Evolutionary conservation across 2,797 vertebrate species (phyloP), one percentile per base, ranked within the genome.

Genomic region (Thunnus albacares): DNA sequence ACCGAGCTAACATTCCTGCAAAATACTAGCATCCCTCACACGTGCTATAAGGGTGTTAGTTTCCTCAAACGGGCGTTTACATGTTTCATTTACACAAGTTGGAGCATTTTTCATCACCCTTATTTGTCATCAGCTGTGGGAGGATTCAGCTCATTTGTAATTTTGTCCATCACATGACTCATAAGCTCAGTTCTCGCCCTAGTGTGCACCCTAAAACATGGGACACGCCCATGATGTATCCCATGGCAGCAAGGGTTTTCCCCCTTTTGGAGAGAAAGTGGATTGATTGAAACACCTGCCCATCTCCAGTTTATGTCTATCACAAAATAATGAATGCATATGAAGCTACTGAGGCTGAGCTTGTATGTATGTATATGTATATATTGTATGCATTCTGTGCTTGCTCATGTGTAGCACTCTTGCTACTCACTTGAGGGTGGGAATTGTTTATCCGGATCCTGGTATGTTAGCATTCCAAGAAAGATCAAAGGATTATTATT

Each of bases 151-250:
- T 30, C 43, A 33, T 35, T 45, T 13, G 5, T 63, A 12, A 15
- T 53, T 22, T 53, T 53, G 13, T 41, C 17, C 22, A 66, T 56
- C 11, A 43, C 7, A 14, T 5, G n/a, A 35, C 77, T 15, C 2
- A 51, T 15, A 11, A 30, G 5, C 17, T 38, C 26, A 14, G 43
- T 38, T 18, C 13, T 63, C 22, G 2, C 18, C 26, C 20, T 9
- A 18, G 12, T 60, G 41, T 64, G 75, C 67, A 26, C 49, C 14
- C 0, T 10, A 18, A 68, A 8, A 49, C 22, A 71, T 10, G 30
- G 47, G 83, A 78, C 79, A 87, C 80, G 61, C 90, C 88, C 84
- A 86, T 85, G 69, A 41, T 72, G 41, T 75, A 35, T 26, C 62
- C 26, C 26, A 15, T 53, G 1, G 49, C 35, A 49, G n/a, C 20